Base-by-base conservation (phyloP, 2,797 vertebrate species). In the Capromys pilorides region DNA sequence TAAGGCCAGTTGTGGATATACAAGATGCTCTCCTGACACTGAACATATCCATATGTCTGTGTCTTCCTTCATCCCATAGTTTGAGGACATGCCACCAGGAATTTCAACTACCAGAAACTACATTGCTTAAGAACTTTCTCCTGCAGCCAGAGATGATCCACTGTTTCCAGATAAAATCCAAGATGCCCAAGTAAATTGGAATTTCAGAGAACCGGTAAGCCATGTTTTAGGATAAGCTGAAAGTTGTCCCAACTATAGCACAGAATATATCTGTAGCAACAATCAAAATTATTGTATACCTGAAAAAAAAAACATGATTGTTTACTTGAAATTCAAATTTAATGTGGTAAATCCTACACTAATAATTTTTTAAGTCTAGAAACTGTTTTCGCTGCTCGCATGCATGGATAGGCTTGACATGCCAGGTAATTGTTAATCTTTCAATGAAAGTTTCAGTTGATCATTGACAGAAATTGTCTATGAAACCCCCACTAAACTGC, bases 271-370 rank as follows among this genome's bases (percentile, higher is more conserved):
- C 5, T 79, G 41, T 11, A 22, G 49, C 26, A 86, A 22, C 24
- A 69, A 41, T 8, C 19, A 79, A 67, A 67, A n/a, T 41, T 36
- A 13, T 7, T n/a, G 41, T 79, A 80, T 28, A 41, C 10, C 64
- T 71, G 28, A 79, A 79, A 41, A 57, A 57, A 57, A 18, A 51
- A 10, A 5, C 49, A 45, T 33, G 28, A 13, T 11, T n/a, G 54
- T 79, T 90, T 28, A 54, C 10, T 54, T 71, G 28, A 86, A 79
- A n/a, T 71, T 79, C 19, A 86, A 62, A 90, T 62, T 67, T 78
- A 79, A 33, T 41, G 5, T 6, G 57, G 8, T 6, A 57, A n/a
- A 61, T 62, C 51, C 21, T 73, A 18, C 2, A 51, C 5, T 45
- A 77, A 13, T 39, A 13, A 45, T 8, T 33, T 85, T 39, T 85